Conservation (phyloP, 2,797 vertebrate species). For the Garrulus glandarius region DNA sequence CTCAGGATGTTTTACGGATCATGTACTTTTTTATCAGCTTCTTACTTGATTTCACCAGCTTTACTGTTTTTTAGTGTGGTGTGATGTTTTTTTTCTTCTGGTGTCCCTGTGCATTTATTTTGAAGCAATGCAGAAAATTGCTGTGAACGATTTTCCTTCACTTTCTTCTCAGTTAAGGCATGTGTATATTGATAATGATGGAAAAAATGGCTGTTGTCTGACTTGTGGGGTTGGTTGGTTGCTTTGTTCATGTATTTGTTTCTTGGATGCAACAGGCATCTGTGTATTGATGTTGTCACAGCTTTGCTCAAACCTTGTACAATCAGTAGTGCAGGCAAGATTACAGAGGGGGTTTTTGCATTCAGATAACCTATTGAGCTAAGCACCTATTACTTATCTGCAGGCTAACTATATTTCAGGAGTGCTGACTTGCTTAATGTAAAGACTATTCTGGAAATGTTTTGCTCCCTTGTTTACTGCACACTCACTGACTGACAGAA, state of each 20-base stretch:
- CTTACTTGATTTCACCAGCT: background rate
- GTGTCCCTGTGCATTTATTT: background rate
- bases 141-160: background rate
- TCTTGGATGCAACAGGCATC: background rate
- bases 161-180: background rate
- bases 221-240: background rate
- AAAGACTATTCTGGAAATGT: background rate
- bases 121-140: background rate
- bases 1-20: background rate
- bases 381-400: background rate
- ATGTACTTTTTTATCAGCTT: background rate
- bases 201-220: background rate
- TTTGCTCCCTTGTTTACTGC: background rate
- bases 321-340: background rate
- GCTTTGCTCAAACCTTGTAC: background rate
- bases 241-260: background rate
- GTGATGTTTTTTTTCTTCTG: background rate
- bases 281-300: background rate
- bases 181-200: background rate
- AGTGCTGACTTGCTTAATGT: background rate
- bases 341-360: background rate
- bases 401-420: background rate
- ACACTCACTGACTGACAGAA: background rate
- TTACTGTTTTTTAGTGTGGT: background rate
- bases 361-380: background rate